Percentiles rank a stretch among this genome's conserved stretches.
These are phyloP conservation scores for Alitta virens DNA, from an alignment of 2,888 invertebrate genomes.

Conservation along the genomic window DNA sequence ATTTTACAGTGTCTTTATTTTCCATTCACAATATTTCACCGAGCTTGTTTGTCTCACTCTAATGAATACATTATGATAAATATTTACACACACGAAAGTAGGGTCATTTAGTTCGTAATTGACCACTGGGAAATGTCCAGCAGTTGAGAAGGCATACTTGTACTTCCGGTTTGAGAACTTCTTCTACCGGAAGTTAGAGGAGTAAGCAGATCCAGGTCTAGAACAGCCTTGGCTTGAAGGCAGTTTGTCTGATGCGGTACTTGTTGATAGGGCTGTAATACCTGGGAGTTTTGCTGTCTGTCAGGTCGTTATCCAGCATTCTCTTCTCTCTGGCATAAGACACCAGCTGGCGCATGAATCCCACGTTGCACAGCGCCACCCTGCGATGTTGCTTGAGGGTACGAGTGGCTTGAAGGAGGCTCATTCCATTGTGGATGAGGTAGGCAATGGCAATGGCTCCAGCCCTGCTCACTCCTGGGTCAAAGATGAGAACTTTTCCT, in stretches of 20 bases:
- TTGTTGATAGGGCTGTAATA: conserved; percentile 3
- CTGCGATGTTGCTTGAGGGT: conserved; percentile 20
- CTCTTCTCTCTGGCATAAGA: conserved; percentile 18
- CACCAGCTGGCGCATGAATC: conserved; percentile 26
- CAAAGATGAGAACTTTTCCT: conserved; percentile 21
- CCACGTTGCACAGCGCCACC: conserved; percentile 24
- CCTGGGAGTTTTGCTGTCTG: not conserved
- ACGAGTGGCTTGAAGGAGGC: conserved; percentile 17
- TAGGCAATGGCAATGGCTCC: conserved; percentile 26
- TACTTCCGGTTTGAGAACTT: no score
- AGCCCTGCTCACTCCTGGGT: conserved; percentile 23
- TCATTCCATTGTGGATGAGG: conserved; percentile 19
- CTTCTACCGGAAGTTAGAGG: no score
- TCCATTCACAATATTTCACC: no score
- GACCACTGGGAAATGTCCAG: no score
- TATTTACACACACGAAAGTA: no score
- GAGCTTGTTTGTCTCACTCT: no score
- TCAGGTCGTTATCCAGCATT: conserved; percentile 17
- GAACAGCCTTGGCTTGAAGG: conserved; percentile 1
- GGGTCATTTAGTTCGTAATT: no score
- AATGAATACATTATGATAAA: no score
- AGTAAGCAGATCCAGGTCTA: no score
- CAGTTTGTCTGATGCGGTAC: conserved; percentile 12
- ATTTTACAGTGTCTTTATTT: no score
- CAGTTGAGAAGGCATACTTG: no score